phyloP scores from a whole-genome alignment of 2,113 vertebrate species.

The Rhinolophus sinicus region DNA sequence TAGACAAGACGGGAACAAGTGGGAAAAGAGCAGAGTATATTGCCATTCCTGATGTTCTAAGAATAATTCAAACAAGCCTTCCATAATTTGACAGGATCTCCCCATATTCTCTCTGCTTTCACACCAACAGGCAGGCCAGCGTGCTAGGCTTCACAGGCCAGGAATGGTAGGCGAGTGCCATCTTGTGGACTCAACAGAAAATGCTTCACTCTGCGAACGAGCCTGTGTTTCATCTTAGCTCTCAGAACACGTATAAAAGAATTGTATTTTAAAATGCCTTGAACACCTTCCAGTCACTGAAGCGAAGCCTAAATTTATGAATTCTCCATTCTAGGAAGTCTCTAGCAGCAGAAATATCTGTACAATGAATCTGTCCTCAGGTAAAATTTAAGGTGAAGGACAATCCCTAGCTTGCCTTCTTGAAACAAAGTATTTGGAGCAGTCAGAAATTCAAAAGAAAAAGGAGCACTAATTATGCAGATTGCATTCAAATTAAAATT shows the following conservation, averaged over 20 bases:
- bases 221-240: not conserved
- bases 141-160: fast-evolving
- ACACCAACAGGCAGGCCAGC: not conserved
- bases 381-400: slow-evolving; percentile 63
- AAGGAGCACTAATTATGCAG: not conserved
- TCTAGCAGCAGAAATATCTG: slow-evolving; percentile 41
- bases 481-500: slow-evolving; percentile 49
- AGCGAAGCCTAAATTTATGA: slow-evolving; percentile 60
- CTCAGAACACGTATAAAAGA: slow-evolving; percentile 52
- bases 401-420: slow-evolving; percentile 1
- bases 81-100: not conserved
- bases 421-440: slow-evolving; percentile 40
- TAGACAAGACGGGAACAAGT: slow-evolving; percentile 24
- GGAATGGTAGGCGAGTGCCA: slow-evolving; percentile 4
- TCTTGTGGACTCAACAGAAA: not conserved
- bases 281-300: slow-evolving; percentile 61
- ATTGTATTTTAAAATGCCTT: slow-evolving; percentile 54
- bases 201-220: not conserved
- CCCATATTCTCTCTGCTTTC: slow-evolving; percentile 22
- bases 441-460: not conserved
- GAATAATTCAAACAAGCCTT: slow-evolving; percentile 63
- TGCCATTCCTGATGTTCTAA: slow-evolving; percentile 41
- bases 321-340: slow-evolving; percentile 50
- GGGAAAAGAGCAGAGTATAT: slow-evolving; percentile 22
- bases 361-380: slow-evolving; percentile 25